Conservation (phyloP, 37 sponge, comb jelly and placozoan species). For the Oopsacas minuta region DNA sequence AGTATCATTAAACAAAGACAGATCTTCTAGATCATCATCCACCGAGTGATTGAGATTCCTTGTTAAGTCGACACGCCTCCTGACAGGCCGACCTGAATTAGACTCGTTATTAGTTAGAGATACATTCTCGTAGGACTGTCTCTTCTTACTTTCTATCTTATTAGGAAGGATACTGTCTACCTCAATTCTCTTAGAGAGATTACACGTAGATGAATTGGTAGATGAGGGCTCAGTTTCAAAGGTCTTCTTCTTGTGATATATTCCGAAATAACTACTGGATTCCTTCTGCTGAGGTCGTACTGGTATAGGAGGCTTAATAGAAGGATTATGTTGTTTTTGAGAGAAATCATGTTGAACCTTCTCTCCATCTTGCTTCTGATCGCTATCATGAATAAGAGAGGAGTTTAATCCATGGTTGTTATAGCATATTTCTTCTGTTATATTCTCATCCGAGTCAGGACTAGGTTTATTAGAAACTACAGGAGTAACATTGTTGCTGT, state of each 20-base stretch:
- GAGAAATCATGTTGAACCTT: neutral
- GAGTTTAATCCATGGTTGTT: neutral
- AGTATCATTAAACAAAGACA: neutral
- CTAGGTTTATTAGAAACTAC: neutral
- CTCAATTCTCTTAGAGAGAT: slow-evolving; percentile 3
- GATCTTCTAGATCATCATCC: neutral
- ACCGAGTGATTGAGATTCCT: neutral
- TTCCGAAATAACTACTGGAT: neutral
- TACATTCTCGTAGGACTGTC: neutral
- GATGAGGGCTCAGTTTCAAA: neutral
- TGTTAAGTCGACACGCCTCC: neutral
- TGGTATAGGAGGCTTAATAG: neutral
- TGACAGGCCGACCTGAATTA: neutral
- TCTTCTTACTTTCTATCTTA: neutral
- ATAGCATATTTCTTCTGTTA: neutral
- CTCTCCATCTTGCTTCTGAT: neutral
- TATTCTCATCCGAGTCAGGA: neutral
- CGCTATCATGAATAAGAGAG: neutral
- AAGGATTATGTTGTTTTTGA: neutral
- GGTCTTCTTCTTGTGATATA: neutral
- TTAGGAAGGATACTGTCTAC: neutral
- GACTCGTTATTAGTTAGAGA: neutral
- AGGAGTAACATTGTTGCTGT: neutral
- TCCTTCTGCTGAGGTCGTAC: neutral
- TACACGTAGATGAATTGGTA: neutral